These are phyloP conservation scores for Microcebus jonahi DNA, from an alignment of 2,113 vertebrate species.

Conservation along the genomic window DNA sequence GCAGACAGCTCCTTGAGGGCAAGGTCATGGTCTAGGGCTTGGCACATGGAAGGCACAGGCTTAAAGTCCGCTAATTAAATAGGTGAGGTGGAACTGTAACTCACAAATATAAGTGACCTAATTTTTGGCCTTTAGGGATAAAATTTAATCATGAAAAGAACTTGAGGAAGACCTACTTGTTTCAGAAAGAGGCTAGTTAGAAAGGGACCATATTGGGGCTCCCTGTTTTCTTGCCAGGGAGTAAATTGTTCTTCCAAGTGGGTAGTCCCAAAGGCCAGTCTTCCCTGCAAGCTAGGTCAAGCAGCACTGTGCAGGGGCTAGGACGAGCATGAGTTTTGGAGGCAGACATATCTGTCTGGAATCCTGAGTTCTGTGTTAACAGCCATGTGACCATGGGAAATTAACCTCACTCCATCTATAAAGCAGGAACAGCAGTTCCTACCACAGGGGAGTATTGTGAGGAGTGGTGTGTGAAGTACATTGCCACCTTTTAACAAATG, in stretches of 20 bases:
- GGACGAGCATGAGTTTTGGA: neutral
- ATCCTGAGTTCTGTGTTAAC: neutral
- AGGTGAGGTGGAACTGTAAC: constrained; percentile 63
- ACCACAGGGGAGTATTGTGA: neutral
- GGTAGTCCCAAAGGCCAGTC: neutral
- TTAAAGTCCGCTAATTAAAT: constrained; percentile 68
- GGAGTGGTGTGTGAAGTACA: neutral
- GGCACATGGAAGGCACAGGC: neutral
- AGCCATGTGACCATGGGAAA: neutral
- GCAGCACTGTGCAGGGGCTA: neutral
- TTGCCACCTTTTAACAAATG: neutral
- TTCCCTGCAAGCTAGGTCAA: neutral
- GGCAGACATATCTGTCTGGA: neutral
- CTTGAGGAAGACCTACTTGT: constrained; percentile 69
- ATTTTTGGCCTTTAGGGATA: constrained; percentile 65
- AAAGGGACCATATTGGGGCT: neutral
- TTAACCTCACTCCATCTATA: neutral
- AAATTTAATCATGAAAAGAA: constrained; percentile 71
- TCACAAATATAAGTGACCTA: constrained; percentile 68
- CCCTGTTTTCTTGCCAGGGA: constrained; percentile 57
- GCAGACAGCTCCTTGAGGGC: neutral
- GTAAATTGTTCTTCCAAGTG: constrained; percentile 25
- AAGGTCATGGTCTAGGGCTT: neutral
- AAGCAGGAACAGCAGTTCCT: neutral
- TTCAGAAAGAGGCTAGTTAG: constrained; percentile 52